phyloP scores from a whole-genome alignment of 92 coral and sea anemone species.

The Diadumene lineata region DNA sequence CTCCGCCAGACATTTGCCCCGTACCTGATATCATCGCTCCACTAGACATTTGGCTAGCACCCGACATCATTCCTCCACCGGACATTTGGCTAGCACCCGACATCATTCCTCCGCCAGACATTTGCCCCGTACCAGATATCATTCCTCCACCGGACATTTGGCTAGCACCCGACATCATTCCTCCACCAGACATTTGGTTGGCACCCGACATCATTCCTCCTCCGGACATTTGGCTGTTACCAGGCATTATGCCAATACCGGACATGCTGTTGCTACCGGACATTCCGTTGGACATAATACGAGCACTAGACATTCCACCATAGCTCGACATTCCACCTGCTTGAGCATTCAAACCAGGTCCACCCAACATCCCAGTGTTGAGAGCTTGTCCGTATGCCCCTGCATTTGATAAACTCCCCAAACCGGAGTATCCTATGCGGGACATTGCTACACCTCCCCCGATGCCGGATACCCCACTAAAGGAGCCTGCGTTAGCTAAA shows the following conservation, averaged over 20 bases:
- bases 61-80: background rate
- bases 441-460: conserved; percentile 6
- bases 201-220: background rate
- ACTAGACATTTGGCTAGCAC: background rate
- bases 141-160: background rate
- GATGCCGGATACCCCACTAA: conserved; percentile 15
- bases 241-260: background rate
- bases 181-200: background rate
- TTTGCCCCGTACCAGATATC: conserved; percentile 1
- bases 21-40: background rate
- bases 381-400: conserved; percentile 1
- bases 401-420: background rate
- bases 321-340: background rate
- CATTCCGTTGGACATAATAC: background rate
- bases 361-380: background rate
- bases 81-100: background rate
- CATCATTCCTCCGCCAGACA: background rate
- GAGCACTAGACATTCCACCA: conserved; percentile 9
- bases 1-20: background rate
- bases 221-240: background rate
- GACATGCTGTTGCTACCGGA: background rate
- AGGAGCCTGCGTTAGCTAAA: conserved; percentile 33
- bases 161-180: background rate
- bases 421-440: conserved; percentile 2
- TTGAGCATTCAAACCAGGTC: background rate